A percentile compares a stretch with the other conserved stretches of the same genome.
These are phyloP conservation scores for Exocentrus adspersus DNA, from an alignment of 2,888 invertebrate genomes.

Conservation along the genomic window DNA sequence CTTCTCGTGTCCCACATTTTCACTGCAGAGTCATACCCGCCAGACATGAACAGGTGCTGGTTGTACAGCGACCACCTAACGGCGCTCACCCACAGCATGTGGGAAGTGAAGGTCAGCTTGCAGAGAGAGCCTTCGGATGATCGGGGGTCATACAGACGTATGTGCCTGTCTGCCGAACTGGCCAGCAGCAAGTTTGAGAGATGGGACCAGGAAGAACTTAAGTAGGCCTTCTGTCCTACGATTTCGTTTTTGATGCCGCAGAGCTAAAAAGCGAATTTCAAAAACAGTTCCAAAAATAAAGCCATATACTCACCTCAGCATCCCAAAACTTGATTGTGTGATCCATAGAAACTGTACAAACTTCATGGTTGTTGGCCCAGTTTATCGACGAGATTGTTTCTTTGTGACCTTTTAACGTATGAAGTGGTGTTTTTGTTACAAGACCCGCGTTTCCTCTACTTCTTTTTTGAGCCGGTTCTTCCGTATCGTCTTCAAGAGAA, in stretches of 20 bases:
- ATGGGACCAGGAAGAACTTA: constrained; percentile 85
- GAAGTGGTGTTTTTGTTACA: constrained; percentile 74
- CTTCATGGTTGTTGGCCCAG: constrained; percentile 83
- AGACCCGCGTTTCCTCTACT: constrained; percentile 46
- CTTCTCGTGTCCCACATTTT: constrained; percentile 97
- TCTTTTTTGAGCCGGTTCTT: constrained; percentile 58
- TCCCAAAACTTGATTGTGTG: constrained; percentile 97
- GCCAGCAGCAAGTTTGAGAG: constrained; percentile 80
- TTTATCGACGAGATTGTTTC: constrained; percentile 87
- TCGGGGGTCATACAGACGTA: constrained; percentile 92
- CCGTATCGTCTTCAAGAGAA: constrained; percentile 54
- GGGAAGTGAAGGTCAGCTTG: constrained; percentile 87
- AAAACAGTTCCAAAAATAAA: background rate
- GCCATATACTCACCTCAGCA: constrained; percentile 66
- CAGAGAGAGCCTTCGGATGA: constrained; percentile 88
- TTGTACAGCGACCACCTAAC: constrained; percentile 88
- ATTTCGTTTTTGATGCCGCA: constrained; percentile 86
- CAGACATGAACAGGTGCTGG: constrained; percentile 89
- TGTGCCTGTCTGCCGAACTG: constrained; percentile 90
- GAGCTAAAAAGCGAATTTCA: constrained; percentile 59
- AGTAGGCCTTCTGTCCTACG: constrained; percentile 90
- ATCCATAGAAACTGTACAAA: constrained; percentile 94
- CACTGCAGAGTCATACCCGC: constrained; percentile 88
- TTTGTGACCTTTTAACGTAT: constrained; percentile 91
- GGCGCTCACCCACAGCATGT: constrained; percentile 91